Base-by-base conservation (phyloP, 2,888 invertebrate species). In the Boloria euphrosyne region DNA sequence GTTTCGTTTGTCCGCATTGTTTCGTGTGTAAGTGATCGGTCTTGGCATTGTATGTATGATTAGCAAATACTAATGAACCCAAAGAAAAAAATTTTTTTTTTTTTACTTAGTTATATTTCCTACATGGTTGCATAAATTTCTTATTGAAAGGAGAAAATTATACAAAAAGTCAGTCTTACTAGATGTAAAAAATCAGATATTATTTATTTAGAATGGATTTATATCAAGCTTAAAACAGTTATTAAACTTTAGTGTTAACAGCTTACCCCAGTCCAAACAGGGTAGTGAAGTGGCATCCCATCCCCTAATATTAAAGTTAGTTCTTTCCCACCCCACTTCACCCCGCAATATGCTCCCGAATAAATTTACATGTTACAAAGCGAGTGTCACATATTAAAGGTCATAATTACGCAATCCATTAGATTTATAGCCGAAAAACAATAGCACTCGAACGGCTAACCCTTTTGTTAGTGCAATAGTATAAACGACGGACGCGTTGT, bases 371-470 rank as follows among this genome's bases (percentile, higher is more conserved):
- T 89, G 83, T 82, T 80, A 89, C 87, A 90, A 89, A 87, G 84
- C 87, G 79, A 86, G 86, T 91, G 90, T 91, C 90, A 86, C 84
- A 86, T 82, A 86, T 86, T 87, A 89, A 90, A 90, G 85, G 81
- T 80, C 82, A 84, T 90, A 90, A 91, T 91, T 90, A 90, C 80
- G 77, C 84, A 83, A 82, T 82, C 80, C 81, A 85, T 84, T 85
- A 91, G 88, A 92, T 92, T 92, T 92, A 92, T 91, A 80, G 87
- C 79, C 75, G 73, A 87, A 86, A 90, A 89, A 92, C 92, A 91
- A 92, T 83, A 77, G 76, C 70, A 70, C 76, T 81, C 75, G 76
- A 86, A 81, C 76, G 76, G 79, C 82, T 77, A 84, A 88, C 87
- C 86, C 88, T 84, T 87, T 87, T 84, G 84, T 87, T 84, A 79